phyloP scores from a whole-genome alignment of 2,888 invertebrate genomes.

The Alentia gelatinosa region DNA sequence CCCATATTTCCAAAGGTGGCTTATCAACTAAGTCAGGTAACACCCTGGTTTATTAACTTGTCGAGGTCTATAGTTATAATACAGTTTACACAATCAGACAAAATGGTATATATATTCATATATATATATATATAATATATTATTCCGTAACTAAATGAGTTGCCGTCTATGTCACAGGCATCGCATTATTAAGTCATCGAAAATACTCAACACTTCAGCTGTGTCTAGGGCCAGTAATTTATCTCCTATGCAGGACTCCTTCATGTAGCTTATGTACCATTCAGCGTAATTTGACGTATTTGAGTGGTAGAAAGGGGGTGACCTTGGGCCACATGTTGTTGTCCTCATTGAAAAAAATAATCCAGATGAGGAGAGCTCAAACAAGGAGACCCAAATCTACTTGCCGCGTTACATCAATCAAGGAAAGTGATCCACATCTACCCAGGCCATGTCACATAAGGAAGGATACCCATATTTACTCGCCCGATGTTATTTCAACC shows the following conservation, averaged over 20 bases:
- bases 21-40: too few species aligned
- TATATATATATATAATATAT: not conserved
- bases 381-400: too few species aligned
- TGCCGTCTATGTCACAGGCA: not conserved
- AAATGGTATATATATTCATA: not conserved
- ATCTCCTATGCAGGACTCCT: not conserved
- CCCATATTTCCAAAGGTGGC: too few species aligned
- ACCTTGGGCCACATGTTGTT: not conserved
- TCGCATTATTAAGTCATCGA: not conserved
- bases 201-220: not conserved
- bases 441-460: too few species aligned
- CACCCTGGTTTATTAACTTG: too few species aligned
- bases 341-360: not conserved
- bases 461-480: too few species aligned
- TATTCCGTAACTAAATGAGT: not conserved
- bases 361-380: too few species aligned
- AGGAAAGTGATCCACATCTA: too few species aligned
- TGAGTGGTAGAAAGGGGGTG: not conserved
- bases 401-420: too few species aligned
- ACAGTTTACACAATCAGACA: not conserved
- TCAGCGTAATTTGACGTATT: not conserved
- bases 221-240: not conserved
- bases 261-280: not conserved
- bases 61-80: not conserved
- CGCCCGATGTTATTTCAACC: too few species aligned